Conservation (phyloP, 1,140 invertebrate species). For the Trichonephila clavata region DNA sequence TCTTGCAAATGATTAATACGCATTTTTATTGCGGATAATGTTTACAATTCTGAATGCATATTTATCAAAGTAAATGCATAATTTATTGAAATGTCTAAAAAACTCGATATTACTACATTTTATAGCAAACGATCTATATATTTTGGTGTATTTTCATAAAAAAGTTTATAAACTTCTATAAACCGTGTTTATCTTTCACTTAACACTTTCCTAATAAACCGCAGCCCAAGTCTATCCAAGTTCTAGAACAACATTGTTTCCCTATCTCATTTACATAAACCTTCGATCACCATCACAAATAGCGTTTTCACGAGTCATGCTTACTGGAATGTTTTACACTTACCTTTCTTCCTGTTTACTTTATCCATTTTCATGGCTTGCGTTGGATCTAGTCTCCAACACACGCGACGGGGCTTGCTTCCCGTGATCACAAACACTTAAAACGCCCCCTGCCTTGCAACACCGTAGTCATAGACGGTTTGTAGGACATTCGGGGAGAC, state of each 20-base stretch:
- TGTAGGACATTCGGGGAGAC: not conserved
- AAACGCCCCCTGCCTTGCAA: slow-evolving; percentile 1
- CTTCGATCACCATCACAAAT: not conserved
- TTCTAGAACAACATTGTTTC: not conserved
- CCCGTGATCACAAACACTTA: slow-evolving; percentile 45
- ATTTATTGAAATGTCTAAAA: too few species aligned
- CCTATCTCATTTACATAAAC: not conserved
- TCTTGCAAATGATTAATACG: too few species aligned
- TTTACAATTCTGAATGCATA: too few species aligned
- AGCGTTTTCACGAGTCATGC: not conserved
- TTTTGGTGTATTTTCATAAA: too few species aligned
- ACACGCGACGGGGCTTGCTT: not conserved
- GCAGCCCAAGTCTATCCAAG: not conserved
- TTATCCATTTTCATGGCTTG: slow-evolving; percentile 34
- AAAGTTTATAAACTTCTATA: too few species aligned
- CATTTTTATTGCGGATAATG: too few species aligned
- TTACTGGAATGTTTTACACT: not conserved
- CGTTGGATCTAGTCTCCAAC: too few species aligned
- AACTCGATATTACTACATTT: too few species aligned
- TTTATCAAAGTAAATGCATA: too few species aligned
- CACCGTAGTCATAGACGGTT: not conserved
- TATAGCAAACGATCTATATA: too few species aligned
- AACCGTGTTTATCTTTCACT: too few species aligned
- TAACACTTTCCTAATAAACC: not conserved
- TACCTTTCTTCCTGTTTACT: slow-evolving; percentile 29